A percentile compares a stretch with the other conserved stretches of the same genome.
Conservation (phyloP, 1,140 invertebrate species). For the Nephotettix cincticeps region DNA sequence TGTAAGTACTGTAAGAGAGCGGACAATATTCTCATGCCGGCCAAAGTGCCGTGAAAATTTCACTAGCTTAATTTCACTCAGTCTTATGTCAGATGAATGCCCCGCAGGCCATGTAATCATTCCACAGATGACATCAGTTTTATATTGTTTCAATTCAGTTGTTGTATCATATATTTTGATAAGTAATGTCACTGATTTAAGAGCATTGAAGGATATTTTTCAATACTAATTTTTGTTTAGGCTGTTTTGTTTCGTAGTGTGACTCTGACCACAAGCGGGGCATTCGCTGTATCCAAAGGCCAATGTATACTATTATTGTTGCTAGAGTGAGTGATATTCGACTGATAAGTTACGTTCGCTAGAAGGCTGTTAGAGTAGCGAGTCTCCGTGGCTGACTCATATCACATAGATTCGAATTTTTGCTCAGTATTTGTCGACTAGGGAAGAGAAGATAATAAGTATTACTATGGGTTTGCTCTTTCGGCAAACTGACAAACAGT, state of each 20-base stretch:
- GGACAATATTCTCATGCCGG: background rate
- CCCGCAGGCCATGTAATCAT: too few relatives aligned
- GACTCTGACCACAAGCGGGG: too few relatives aligned
- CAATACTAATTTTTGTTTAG: too few relatives aligned
- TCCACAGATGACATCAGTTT: too few relatives aligned
- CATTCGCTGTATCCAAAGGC: background rate
- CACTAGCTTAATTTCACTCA: background rate
- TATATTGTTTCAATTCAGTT: too few relatives aligned
- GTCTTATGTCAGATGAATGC: background rate
- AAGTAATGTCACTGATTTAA: too few relatives aligned
- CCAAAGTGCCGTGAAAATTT: background rate
- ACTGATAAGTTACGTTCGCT: conserved; percentile 5
- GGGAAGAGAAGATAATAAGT: background rate
- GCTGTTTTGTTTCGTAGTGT: too few relatives aligned
- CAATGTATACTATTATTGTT: conserved; percentile 10
- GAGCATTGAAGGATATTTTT: too few relatives aligned
- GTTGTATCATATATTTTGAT: too few relatives aligned
- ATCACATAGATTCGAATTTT: conserved; percentile 6
- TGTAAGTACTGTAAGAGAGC: background rate
- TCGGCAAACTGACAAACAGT: too few relatives aligned
- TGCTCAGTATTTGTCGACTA: conserved; percentile 9
- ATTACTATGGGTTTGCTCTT: background rate
- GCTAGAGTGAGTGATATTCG: background rate
- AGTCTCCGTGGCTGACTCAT: background rate
- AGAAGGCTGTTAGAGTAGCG: conserved; percentile 2